Evolutionary conservation across 1,140 invertebrate species (phyloP).

Genomic region (Neelides sp.): DNA sequence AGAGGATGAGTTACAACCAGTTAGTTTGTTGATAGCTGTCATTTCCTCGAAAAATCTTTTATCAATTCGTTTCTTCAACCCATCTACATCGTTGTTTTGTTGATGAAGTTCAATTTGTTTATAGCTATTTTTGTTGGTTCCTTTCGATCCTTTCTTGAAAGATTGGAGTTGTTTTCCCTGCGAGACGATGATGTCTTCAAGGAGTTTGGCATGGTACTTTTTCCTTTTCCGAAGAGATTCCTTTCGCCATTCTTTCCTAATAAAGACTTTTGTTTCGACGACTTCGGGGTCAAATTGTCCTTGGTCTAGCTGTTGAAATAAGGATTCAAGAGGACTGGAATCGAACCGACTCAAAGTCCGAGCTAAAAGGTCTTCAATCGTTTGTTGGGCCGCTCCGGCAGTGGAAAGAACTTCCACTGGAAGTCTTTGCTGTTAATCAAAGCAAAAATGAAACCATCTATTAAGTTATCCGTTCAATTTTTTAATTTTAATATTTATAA

Average conservation of each 20-base stretch:
- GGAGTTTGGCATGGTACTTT: slow-evolving; percentile 25
- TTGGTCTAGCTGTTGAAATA: slow-evolving; percentile 21
- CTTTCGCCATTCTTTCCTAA: slow-evolving; percentile 20
- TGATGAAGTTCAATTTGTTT: too few relatives aligned
- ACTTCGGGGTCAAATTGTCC: slow-evolving; percentile 25
- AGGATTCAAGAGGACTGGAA: slow-evolving; percentile 20
- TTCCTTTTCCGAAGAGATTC: slow-evolving; percentile 20
- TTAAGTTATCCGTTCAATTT: neutral
- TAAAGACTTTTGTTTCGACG: slow-evolving; percentile 14
- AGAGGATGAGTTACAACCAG: slow-evolving; percentile 18
- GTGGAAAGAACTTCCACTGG: slow-evolving; percentile 16
- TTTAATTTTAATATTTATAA: neutral
- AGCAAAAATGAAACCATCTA: neutral
- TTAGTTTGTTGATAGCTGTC: slow-evolving; percentile 6
- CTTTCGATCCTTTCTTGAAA: too few relatives aligned
- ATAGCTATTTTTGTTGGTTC: too few relatives aligned
- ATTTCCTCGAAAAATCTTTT: slow-evolving; percentile 16
- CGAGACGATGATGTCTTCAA: slow-evolving; percentile 23
- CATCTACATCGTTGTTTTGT: too few relatives aligned
- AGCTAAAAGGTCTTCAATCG: slow-evolving; percentile 20
- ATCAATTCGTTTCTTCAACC: slow-evolving; percentile 11
- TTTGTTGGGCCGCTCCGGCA: slow-evolving; percentile 14
- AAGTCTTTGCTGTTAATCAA: slow-evolving; percentile 17
- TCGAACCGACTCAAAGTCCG: slow-evolving; percentile 17
- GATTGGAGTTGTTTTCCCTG: slow-evolving; percentile 1